phyloP scores from a whole-genome alignment of 2,113 vertebrate genomes.

The Cranoglanis bouderius region DNA sequence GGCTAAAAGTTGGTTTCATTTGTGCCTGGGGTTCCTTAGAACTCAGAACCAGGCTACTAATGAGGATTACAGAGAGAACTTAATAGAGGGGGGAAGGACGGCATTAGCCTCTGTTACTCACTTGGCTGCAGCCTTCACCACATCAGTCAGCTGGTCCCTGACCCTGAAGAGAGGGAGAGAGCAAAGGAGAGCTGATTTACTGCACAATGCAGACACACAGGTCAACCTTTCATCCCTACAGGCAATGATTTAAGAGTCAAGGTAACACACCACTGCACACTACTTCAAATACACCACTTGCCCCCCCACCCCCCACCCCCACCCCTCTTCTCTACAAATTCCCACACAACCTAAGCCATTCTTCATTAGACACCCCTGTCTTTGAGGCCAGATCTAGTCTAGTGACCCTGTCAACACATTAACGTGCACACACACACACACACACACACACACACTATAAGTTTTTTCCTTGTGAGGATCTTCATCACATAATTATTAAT shows the following conservation, averaged over 20 bases:
- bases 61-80: not conserved
- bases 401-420: conserved; percentile 2
- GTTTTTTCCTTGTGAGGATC: not conserved
- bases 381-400: not conserved
- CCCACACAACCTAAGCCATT: conserved; percentile 9
- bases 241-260: conserved; percentile 35
- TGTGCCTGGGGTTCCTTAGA: not conserved
- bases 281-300: not conserved
- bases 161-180: conserved; percentile 74
- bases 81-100: not conserved
- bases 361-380: conserved; percentile 4
- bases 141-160: conserved; percentile 88
- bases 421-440: not conserved
- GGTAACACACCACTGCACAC: conserved; percentile 13
- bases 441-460: not conserved
- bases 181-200: conserved; percentile 43
- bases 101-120: conserved; percentile 70
- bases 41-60: not conserved
- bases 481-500: not conserved
- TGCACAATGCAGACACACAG: conserved; percentile 2
- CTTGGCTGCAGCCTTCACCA: conserved; percentile 88
- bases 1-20: not conserved
- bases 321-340: not conserved
- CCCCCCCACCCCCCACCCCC: not conserved
- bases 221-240: conserved; percentile 42